Conservation (phyloP, 1,140 invertebrate genomes). For the Tetramorium simillimum region DNA sequence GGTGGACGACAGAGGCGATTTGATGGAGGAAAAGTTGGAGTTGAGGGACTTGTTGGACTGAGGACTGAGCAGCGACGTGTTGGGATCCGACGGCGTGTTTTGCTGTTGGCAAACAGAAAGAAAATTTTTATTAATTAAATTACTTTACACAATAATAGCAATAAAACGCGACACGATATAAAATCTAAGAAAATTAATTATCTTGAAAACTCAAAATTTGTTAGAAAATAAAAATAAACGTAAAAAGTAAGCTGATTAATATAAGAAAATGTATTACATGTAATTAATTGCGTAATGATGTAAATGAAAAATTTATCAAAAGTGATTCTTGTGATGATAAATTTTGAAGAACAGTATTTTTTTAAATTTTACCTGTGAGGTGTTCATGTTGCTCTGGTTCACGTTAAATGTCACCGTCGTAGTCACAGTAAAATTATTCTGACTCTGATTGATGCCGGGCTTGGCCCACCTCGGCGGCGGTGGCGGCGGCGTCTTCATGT, state of each 20-base stretch:
- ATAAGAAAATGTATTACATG: background rate
- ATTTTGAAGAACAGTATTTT: background rate
- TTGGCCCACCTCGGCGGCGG: constrained; percentile 87
- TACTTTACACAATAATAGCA: background rate
- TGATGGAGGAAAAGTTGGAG: constrained; percentile 80
- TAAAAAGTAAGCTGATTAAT: background rate
- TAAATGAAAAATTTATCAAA: background rate
- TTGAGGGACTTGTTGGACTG: constrained; percentile 81
- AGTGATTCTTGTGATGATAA: background rate
- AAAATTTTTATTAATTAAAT: background rate
- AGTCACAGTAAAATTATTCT: constrained; percentile 91
- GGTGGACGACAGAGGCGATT: constrained; percentile 77
- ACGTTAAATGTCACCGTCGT: constrained; percentile 93
- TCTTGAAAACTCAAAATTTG: background rate
- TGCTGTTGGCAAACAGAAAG: constrained; percentile 61
- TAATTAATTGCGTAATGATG: background rate
- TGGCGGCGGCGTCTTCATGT: constrained; percentile 88
- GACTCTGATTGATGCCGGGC: constrained; percentile 82
- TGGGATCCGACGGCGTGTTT: constrained; percentile 81
- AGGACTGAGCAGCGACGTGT: constrained; percentile 79
- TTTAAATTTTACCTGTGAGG: constrained; percentile 72
- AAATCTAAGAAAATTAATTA: background rate
- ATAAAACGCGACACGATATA: background rate
- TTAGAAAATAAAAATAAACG: background rate
- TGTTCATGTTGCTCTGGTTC: constrained; percentile 82